Base-by-base conservation (phyloP, 2,797 vertebrate species). In the Leuciscus waleckii region DNA sequence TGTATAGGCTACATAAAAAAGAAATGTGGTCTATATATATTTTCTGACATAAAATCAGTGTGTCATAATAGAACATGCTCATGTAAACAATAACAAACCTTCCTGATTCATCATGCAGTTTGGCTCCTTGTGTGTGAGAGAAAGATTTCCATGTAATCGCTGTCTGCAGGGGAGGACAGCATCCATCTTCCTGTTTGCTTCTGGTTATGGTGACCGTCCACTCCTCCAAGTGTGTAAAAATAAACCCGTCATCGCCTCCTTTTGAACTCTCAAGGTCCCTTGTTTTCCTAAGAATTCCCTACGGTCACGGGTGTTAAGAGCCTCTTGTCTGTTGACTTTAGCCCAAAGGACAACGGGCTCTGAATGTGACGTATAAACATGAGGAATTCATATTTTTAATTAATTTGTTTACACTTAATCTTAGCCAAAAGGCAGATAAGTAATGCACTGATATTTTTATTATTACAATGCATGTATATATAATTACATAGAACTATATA, bases 11-110 rank as follows among this genome's bases (percentile, higher is more conserved):
- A 41, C 10, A 41, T 10, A 11, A 4, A 46, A 14, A 46, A 46
- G 1, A 46, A 46, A 46, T 14, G 43, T 14, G 4, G 11, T 1
- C 13, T 46, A 46, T 46, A 46, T 43, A 43, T 10, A 11, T 43
- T 5, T 76, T 16, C 8, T 39, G 26, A 32, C 56, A 79, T 43
- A 43, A 63, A 78, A 35, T 73, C 23, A 75, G 58, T 3, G 26
- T 32, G 2, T 32, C 61, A 8, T 14, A 23, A 58, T 14, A 23
- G 19, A 63, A 8, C 41, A 65, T 63, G 70, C 14, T 35, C 29
- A 76, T 63, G 32, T 14, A 77, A 74, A 74, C 32, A 65, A 67
- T 79, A 67, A 84, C 83, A 84, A 84, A 84, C 83, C 83, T 79
- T 79, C 37, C 23, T 19, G 5, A 29, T 75, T 84, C 65, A 3